Conservation (phyloP, 1,140 invertebrate genomes). For the Cylas formicarius region DNA sequence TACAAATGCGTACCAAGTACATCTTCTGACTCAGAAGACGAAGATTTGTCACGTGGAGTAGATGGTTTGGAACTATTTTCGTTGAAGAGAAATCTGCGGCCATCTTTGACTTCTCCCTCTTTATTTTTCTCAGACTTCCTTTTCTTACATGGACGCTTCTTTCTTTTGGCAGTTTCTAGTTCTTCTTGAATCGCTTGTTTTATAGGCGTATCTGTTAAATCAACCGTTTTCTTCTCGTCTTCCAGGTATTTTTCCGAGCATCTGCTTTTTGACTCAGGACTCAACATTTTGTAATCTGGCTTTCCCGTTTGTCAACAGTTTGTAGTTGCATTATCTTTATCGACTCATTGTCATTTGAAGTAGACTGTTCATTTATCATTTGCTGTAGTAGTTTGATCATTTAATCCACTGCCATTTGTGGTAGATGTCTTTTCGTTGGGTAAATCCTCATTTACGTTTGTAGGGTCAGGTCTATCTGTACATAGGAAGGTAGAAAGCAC, state of each 20-base stretch:
- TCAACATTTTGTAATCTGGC: not conserved
- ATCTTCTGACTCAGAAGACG: slow-evolving; percentile 1
- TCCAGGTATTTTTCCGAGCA: slow-evolving; percentile 1
- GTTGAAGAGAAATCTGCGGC: no score
- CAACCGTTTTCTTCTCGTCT: not conserved
- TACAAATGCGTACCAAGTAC: no score
- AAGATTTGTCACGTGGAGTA: not conserved
- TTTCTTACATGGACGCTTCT: slow-evolving; percentile 6
- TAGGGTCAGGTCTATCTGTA: slow-evolving; percentile 14
- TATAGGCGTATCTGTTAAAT: not conserved
- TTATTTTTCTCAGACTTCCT: not conserved
- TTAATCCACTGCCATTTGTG: not conserved
- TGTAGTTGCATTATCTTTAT: not conserved
- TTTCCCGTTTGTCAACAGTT: not conserved
- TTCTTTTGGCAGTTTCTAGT: no score
- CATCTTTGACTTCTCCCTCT: slow-evolving; percentile 1
- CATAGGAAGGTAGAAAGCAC: slow-evolving; percentile 9
- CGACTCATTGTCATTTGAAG: no score
- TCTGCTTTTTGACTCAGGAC: slow-evolving; percentile 6
- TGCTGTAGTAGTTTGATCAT: no score
- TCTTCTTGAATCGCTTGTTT: no score
- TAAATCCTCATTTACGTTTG: not conserved
- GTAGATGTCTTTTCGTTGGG: not conserved
- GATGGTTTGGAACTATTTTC: no score
- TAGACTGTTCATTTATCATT: no score